These are phyloP conservation scores for Synergus laeviventris DNA, from an alignment of 2,888 invertebrate genomes.

Conservation along the genomic window DNA sequence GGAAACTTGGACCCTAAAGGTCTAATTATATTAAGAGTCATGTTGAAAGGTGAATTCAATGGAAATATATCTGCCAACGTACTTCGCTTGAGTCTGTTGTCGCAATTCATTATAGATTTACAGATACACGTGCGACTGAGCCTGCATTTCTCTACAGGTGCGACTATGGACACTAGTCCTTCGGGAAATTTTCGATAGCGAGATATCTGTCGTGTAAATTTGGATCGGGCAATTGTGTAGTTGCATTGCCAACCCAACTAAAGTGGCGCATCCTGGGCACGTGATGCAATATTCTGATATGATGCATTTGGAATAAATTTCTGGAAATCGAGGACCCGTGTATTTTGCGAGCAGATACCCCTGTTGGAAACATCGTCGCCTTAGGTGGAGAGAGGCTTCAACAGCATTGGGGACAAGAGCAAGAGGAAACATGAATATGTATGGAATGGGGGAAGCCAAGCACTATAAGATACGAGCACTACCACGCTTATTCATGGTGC, in stretches of 20 bases:
- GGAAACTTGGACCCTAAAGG: neutral
- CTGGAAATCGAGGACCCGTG: constrained; percentile 50
- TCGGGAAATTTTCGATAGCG: constrained; percentile 59
- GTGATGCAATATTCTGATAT: constrained; percentile 31
- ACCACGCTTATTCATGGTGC: constrained; percentile 68
- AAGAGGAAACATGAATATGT: constrained; percentile 65
- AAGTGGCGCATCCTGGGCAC: constrained; percentile 23
- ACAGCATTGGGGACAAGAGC: constrained; percentile 51
- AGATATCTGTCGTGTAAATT: constrained; percentile 50
- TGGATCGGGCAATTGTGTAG: constrained; percentile 21
- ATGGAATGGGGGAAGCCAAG: constrained; percentile 58
- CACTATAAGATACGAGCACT: constrained; percentile 64
- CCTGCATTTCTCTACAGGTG: constrained; percentile 16
- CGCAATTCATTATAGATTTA: constrained; percentile 16
- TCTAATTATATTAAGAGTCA: neutral
- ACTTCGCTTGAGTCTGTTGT: constrained; percentile 1
- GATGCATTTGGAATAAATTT: constrained; percentile 54
- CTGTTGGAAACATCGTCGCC: constrained; percentile 54
- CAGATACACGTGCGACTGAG: constrained; percentile 8
- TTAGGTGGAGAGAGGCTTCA: constrained; percentile 47
- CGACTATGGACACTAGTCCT: constrained; percentile 47
- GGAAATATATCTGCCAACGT: neutral
- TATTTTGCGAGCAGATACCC: constrained; percentile 51
- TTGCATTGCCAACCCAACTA: constrained; percentile 13
- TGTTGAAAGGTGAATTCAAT: neutral